Percentiles rank a stretch among this genome's conserved stretches.
Conservation (phyloP, 2,797 vertebrate species). For the Heterohyrax brucei region DNA sequence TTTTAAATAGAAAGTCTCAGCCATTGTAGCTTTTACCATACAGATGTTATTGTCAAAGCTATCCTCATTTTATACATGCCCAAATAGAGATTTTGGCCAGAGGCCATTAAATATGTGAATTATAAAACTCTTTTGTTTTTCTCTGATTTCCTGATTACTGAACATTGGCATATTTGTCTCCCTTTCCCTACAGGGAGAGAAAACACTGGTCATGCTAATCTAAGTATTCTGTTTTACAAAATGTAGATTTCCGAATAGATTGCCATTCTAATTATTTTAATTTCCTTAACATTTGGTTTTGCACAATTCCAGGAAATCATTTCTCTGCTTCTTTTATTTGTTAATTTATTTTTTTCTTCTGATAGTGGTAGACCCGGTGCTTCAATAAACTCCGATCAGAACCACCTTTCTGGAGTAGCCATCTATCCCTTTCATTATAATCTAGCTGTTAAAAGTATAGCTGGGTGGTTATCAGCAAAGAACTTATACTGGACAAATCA, state of each 20-base stretch:
- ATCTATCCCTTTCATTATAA: neutral
- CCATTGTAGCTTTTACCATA: neutral
- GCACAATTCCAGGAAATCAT: neutral
- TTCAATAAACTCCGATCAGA: neutral
- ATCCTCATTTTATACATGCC: neutral
- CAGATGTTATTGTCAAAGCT: neutral
- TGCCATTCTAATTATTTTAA: neutral
- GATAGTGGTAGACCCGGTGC: neutral
- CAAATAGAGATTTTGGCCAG: neutral
- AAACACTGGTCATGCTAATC: neutral
- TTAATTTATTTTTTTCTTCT: neutral
- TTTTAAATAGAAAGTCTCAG: neutral
- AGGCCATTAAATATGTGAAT: neutral
- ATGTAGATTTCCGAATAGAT: neutral
- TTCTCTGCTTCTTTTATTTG: neutral
- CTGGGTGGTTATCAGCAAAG: neutral
- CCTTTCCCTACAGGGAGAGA: neutral
- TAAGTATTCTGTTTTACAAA: neutral
- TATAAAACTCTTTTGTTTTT: neutral
- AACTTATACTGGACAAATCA: neutral
- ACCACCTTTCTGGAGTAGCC: neutral
- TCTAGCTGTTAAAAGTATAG: neutral
- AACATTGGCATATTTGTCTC: neutral
- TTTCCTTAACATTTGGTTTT: neutral
- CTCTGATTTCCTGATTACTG: neutral